phyloP scores from a whole-genome alignment of 2,113 vertebrate species.

The Opisthocomus hoazin region DNA sequence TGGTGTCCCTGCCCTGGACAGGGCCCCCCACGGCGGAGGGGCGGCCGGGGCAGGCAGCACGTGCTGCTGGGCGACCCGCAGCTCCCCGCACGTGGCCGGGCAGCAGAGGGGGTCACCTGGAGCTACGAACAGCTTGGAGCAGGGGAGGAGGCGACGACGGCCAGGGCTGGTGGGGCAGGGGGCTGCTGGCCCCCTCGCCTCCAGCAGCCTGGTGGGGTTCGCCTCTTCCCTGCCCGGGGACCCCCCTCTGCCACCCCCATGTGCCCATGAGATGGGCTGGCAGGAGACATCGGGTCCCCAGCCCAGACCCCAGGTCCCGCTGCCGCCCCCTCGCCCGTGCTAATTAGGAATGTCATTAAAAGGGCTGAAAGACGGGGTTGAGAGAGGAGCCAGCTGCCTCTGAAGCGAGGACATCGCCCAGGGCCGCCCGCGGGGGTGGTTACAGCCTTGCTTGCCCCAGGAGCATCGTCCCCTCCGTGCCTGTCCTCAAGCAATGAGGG shows the following conservation, averaged over 20 bases:
- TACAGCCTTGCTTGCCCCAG: background rate
- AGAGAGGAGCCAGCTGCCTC: background rate
- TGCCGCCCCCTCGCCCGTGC: background rate
- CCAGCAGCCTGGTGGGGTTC: background rate
- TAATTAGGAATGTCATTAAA: background rate
- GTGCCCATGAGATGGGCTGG: background rate
- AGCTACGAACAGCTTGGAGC: background rate
- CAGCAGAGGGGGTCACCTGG: background rate
- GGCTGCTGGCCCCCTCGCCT: background rate
- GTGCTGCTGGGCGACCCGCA: background rate
- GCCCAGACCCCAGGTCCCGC: no score
- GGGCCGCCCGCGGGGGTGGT: background rate
- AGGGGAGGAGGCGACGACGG: background rate
- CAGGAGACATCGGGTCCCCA: background rate
- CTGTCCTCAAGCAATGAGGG: fast-evolving
- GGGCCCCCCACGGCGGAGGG: background rate
- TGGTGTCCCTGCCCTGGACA: background rate
- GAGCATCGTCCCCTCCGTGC: background rate
- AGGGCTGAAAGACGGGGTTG: background rate
- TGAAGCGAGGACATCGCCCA: fast-evolving
- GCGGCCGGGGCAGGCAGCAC: background rate
- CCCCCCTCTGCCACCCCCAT: no score
- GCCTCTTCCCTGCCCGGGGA: background rate
- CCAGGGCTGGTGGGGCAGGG: background rate
- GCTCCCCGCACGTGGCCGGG: background rate